Evolutionary conservation across 2,797 vertebrate species (phyloP).

Genomic region (Myotis myotis): DNA sequence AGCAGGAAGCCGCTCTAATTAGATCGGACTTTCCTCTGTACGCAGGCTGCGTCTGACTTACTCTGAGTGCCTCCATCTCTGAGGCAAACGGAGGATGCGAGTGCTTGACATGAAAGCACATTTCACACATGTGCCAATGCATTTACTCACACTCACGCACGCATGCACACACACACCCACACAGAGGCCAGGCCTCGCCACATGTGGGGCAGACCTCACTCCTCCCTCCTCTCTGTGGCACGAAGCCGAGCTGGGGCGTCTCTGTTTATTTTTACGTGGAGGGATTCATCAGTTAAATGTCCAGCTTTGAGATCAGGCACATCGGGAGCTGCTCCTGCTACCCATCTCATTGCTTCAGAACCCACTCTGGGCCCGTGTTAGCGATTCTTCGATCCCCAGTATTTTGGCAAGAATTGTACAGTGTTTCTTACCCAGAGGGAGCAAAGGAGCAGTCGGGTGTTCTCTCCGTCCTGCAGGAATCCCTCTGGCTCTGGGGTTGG

Average conservation of each 20-base stretch:
- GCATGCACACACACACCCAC: background rate
- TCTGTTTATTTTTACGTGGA: background rate
- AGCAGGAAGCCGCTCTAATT: slow-evolving; percentile 6
- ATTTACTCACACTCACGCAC: background rate
- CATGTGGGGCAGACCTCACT: background rate
- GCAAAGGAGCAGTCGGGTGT: background rate
- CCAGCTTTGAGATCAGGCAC: background rate
- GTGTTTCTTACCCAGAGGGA: background rate
- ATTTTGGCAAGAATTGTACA: rapidly evolving
- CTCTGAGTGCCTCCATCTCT: background rate
- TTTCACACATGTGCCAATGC: background rate
- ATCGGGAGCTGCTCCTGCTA: background rate
- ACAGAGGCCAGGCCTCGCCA: background rate
- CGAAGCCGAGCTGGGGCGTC: background rate
- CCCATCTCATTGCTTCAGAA: rapidly evolving
- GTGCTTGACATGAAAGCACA: background rate
- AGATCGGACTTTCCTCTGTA: background rate
- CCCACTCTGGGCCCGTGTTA: too few relatives aligned
- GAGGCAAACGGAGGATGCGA: background rate
- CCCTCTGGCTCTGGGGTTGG: background rate
- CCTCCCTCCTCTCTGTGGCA: background rate
- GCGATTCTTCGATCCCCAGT: background rate
- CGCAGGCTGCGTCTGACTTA: background rate
- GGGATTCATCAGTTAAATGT: background rate
- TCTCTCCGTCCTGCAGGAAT: background rate